A percentile compares a stretch with the other conserved stretches of the same genome.
Evolutionary conservation across 2,113 vertebrate genomes (phyloP).

Genomic region (Archocentrus centrarchus): DNA sequence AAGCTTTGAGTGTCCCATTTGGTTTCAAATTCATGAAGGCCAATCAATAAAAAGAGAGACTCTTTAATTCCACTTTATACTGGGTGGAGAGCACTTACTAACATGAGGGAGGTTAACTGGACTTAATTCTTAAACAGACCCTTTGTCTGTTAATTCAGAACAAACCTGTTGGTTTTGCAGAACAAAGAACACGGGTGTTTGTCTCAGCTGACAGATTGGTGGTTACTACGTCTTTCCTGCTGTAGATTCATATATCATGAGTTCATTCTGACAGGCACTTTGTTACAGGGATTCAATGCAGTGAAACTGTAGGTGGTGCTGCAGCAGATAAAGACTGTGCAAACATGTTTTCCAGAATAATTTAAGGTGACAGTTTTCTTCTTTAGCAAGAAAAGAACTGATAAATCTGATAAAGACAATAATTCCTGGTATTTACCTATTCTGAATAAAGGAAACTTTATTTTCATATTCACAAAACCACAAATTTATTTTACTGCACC

Average conservation of each 20-base stretch:
- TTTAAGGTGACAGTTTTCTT: too few species aligned
- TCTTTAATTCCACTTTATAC: neutral
- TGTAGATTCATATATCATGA: neutral
- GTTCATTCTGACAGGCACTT: neutral
- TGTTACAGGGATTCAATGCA: neutral
- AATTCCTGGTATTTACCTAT: too few species aligned
- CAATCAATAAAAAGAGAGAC: neutral
- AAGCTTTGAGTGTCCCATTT: neutral
- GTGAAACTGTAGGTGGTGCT: neutral
- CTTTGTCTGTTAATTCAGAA: neutral
- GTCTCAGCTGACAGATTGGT: neutral
- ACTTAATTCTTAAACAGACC: neutral
- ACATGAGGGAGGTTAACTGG: neutral
- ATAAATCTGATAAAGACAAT: too few species aligned
- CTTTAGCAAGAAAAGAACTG: too few species aligned
- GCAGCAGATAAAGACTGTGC: conserved; percentile 9
- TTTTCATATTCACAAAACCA: too few species aligned
- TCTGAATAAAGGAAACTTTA: neutral
- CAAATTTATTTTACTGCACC: too few species aligned
- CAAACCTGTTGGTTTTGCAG: neutral
- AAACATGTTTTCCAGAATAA: neutral
- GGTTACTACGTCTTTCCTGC: neutral
- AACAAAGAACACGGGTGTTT: conserved; percentile 3
- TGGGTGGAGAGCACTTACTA: neutral
- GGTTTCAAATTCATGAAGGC: neutral